A percentile compares a stretch with the other conserved stretches of the same genome.
Evolutionary conservation across 2,797 vertebrate species (phyloP).

Genomic region (Nothura maculosa): DNA sequence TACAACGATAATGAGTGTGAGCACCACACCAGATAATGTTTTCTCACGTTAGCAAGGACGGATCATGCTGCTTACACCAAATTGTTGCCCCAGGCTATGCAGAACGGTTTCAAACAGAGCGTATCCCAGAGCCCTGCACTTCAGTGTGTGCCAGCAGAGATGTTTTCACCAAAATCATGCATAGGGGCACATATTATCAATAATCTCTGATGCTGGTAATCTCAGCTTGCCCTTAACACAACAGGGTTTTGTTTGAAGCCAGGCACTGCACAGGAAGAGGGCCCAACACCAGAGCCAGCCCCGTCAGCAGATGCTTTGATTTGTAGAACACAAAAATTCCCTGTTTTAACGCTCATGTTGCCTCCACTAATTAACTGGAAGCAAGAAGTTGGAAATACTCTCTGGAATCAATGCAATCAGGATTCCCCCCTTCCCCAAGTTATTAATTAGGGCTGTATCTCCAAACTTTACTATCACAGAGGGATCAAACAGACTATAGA

Average conservation of each 20-base stretch:
- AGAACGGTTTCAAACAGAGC: background rate
- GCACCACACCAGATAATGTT: background rate
- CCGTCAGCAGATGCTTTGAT: background rate
- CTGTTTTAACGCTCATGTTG: background rate
- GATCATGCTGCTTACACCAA: background rate
- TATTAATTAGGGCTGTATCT: background rate
- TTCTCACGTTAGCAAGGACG: background rate
- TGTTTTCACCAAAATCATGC: background rate
- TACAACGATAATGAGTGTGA: background rate
- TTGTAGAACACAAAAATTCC: background rate
- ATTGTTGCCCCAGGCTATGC: background rate
- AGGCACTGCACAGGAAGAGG: background rate
- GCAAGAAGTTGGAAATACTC: background rate
- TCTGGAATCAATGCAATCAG: background rate
- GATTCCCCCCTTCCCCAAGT: background rate
- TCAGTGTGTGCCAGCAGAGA: background rate
- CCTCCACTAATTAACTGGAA: background rate
- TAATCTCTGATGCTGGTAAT: background rate
- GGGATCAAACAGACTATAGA: background rate
- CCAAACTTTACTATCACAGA: background rate
- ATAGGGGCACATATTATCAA: background rate
- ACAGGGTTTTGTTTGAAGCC: conserved; percentile 14
- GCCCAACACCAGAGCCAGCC: background rate
- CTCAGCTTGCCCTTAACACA: background rate
- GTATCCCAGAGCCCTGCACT: background rate